phyloP scores from a whole-genome alignment of 1,140 invertebrate species.

The Phymorhynchus buccinoides region DNA sequence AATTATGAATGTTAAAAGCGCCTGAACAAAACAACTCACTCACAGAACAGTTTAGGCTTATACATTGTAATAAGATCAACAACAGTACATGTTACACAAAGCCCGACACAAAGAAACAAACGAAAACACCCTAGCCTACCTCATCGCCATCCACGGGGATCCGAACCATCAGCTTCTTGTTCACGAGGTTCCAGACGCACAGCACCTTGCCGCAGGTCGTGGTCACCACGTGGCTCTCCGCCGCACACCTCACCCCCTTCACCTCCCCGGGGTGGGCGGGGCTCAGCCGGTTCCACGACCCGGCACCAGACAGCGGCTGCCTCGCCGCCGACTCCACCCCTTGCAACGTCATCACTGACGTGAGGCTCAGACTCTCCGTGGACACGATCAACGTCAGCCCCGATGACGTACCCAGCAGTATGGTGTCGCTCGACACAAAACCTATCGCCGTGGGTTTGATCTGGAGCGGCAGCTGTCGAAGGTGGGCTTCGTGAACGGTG shows the following conservation, averaged over 20 bases:
- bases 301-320: neutral
- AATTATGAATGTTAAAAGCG: too few species aligned
- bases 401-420: conserved; percentile 10
- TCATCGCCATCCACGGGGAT: conserved; percentile 17
- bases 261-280: conserved; percentile 26
- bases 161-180: conserved; percentile 25
- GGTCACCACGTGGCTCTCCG: conserved; percentile 25
- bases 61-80: too few species aligned
- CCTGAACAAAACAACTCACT: too few species aligned
- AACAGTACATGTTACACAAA: too few species aligned
- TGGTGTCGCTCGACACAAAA: neutral
- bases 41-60: too few species aligned
- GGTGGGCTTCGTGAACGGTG: neutral
- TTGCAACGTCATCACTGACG: conserved; percentile 15
- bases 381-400: conserved; percentile 21
- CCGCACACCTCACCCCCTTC: neutral
- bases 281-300: neutral
- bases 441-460: conserved; percentile 18
- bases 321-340: conserved; percentile 4
- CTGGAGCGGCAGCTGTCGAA: neutral
- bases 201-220: neutral
- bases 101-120: neutral
- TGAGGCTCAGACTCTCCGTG: conserved; percentile 11
- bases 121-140: neutral
- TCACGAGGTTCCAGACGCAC: conserved; percentile 37